These are phyloP conservation scores for Euphysa ruthae DNA, from an alignment of 30 jellyfish, hydroid and myxozoan species.

Conservation along the genomic window DNA sequence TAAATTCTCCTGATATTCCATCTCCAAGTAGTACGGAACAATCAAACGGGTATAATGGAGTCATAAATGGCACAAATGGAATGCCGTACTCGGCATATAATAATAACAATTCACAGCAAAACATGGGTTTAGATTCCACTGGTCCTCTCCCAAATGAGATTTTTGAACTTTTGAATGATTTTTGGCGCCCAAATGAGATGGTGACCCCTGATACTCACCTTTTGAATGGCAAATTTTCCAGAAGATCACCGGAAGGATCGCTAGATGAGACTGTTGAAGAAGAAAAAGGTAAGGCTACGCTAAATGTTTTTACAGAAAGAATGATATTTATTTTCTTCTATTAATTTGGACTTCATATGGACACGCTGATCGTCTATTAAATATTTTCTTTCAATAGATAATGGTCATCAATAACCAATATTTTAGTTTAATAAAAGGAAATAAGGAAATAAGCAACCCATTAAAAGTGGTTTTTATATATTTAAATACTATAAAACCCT, in stretches of 20 bases:
- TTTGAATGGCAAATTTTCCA: conserved; percentile 74
- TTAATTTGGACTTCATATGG: too few species aligned
- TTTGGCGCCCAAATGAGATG: conserved; percentile 96
- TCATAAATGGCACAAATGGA: neutral
- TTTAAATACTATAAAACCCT: too few species aligned
- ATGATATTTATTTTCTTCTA: too few species aligned
- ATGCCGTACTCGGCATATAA: neutral
- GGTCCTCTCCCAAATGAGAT: conserved; percentile 98
- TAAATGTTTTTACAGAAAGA: too few species aligned
- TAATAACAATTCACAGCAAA: neutral
- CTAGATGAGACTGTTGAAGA: conserved; percentile 80
- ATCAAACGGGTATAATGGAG: conserved; percentile 9
- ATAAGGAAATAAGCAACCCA: too few species aligned
- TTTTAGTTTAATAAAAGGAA: too few species aligned
- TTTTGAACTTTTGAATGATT: conserved; percentile 87
- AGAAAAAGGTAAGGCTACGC: conserved; percentile 80
- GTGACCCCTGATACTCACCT: conserved; percentile 71
- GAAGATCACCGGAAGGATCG: conserved; percentile 85
- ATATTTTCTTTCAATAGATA: too few species aligned
- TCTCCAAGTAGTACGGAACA: neutral
- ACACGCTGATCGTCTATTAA: too few species aligned
- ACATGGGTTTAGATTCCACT: conserved; percentile 31
- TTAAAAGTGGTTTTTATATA: too few species aligned
- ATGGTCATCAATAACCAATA: too few species aligned
- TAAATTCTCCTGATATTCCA: neutral